Percentiles rank a stretch among this genome's conserved stretches.
These are phyloP conservation scores for Sialia sialis DNA, from an alignment of 2,113 vertebrate species.

Conservation along the genomic window DNA sequence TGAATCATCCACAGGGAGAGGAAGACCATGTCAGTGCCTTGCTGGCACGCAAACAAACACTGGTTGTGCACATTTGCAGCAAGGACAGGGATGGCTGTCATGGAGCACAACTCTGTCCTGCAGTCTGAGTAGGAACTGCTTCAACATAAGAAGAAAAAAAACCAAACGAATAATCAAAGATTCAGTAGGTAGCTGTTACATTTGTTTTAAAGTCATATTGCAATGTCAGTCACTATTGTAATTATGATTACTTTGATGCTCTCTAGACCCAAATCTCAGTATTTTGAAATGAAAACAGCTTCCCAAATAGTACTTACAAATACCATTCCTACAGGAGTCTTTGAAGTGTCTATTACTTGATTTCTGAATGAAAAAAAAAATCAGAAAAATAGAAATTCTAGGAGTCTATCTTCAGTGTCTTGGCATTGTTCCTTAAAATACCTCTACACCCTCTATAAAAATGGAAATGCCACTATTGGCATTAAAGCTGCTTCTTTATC, in stretches of 20 bases:
- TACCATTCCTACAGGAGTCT: neutral
- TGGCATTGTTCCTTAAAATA: neutral
- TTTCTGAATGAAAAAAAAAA: neutral
- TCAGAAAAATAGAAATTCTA: neutral
- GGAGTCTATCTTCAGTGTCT: neutral
- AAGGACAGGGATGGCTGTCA: neutral
- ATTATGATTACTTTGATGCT: neutral
- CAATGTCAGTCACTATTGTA: neutral
- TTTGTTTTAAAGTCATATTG: neutral
- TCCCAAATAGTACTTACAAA: neutral
- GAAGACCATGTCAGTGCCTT: neutral
- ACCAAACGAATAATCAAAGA: neutral
- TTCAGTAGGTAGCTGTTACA: neutral
- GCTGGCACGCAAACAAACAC: fast-evolving
- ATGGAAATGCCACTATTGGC: neutral
- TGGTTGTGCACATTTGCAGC: fast-evolving
- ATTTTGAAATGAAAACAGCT: neutral
- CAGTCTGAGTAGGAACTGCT: neutral
- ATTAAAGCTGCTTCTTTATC: neutral
- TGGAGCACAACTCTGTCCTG: neutral
- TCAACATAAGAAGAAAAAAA: neutral
- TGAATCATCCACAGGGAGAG: neutral
- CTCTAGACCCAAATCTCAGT: neutral
- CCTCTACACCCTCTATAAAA: neutral
- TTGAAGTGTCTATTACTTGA: neutral